Percentiles rank a stretch among this genome's conserved stretches.
These are phyloP conservation scores for Strongylocentrotus purpuratus DNA, from an alignment of 35 echinoderm and acorn worm genomes.

Conservation along the genomic window DNA sequence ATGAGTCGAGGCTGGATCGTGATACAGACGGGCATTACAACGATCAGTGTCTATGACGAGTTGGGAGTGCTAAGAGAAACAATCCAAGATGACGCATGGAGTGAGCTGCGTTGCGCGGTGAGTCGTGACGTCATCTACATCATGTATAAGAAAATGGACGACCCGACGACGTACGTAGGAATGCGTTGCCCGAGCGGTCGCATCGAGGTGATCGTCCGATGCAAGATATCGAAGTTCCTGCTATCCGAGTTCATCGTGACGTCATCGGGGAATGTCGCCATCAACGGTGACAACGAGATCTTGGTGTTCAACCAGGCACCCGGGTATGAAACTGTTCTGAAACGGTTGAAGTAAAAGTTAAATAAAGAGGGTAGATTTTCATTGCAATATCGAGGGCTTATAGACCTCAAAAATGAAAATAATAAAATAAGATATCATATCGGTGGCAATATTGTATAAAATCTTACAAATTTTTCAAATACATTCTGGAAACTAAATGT, in stretches of 20 bases:
- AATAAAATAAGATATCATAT: too few species aligned
- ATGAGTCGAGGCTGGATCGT: constrained; percentile 24
- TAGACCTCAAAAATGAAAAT: too few species aligned
- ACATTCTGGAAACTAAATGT: too few species aligned
- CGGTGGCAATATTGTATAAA: too few species aligned
- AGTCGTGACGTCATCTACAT: constrained; percentile 15
- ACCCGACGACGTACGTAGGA: neutral
- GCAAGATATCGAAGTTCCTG: constrained; percentile 42
- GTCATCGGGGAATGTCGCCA: neutral
- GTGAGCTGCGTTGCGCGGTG: constrained; percentile 35
- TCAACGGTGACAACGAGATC: constrained; percentile 44
- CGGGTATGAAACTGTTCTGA: constrained; percentile 16
- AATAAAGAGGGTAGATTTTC: neutral
- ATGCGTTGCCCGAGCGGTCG: neutral
- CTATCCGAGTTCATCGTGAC: constrained; percentile 39
- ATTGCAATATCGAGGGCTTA: neutral
- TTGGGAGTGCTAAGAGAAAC: neutral
- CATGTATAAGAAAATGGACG: constrained; percentile 29
- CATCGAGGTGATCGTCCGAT: constrained; percentile 16
- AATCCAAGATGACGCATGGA: neutral
- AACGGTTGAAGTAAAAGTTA: neutral
- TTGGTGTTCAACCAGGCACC: constrained; percentile 4
- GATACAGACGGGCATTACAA: neutral
- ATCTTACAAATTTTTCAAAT: too few species aligned
- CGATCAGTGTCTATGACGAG: constrained; percentile 7